Evolutionary conservation across 2,888 invertebrate genomes (phyloP).

Genomic region (Anticlea derivata): DNA sequence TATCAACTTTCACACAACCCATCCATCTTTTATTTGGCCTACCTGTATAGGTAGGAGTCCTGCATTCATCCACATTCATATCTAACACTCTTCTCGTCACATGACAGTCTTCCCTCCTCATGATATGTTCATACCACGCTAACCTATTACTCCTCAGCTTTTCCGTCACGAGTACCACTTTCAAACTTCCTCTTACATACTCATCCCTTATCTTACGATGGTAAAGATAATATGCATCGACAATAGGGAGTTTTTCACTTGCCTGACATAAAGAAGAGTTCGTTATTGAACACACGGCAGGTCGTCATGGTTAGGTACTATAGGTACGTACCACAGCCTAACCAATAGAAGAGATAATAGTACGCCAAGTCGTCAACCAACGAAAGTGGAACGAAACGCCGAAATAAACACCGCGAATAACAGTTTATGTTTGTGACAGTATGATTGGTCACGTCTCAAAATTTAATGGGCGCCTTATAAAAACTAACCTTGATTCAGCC

Average conservation of each 20-base stretch:
- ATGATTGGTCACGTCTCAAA: conserved; percentile 26
- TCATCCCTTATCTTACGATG: no score
- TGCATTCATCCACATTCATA: no score
- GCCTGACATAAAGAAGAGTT: conserved; percentile 28
- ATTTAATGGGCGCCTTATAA: conserved; percentile 10
- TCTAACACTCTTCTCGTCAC: no score
- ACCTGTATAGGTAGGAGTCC: no score
- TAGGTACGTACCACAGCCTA: conserved; percentile 52
- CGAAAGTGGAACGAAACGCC: conserved; percentile 72
- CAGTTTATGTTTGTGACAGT: conserved; percentile 43
- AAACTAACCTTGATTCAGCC: conserved; percentile 15
- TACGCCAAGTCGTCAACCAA: conserved; percentile 30
- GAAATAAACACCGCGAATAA: conserved; percentile 53
- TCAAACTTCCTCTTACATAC: no score
- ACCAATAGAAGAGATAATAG: conserved; percentile 6
- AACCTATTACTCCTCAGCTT: no score
- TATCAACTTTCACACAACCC: no score
- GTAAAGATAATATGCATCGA: not conserved
- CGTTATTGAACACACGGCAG: conserved; percentile 58
- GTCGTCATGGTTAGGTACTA: conserved; percentile 57
- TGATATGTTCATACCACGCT: no score
- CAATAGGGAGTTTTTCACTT: not conserved
- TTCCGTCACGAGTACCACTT: no score
- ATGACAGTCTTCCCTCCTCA: no score
- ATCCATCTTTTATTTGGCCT: no score